A percentile compares a stretch with the other conserved stretches of the same genome.
Evolutionary conservation across 2,797 vertebrate species (phyloP).

Genomic region (Artibeus jamaicensis): DNA sequence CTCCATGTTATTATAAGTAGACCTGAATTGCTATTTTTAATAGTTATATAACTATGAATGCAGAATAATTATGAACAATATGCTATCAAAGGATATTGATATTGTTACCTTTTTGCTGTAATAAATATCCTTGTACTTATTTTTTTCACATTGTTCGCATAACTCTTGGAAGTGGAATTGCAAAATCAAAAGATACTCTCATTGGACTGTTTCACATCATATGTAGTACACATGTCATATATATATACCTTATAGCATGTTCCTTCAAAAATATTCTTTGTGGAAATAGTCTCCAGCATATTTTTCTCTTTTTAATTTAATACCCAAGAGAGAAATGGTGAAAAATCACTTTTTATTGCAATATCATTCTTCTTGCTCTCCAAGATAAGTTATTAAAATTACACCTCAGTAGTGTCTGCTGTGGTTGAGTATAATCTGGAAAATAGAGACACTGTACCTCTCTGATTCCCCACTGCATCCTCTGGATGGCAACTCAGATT

Average conservation of each 20-base stretch:
- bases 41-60: neutral
- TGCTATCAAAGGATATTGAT: neutral
- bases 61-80: neutral
- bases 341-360: neutral
- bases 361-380: neutral
- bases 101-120: neutral
- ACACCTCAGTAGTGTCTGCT: neutral
- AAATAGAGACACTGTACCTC: neutral
- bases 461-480: neutral
- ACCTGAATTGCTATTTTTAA: neutral
- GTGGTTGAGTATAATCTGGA: neutral
- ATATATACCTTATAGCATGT: neutral
- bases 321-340: neutral
- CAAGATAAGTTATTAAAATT: neutral
- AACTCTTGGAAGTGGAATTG: neutral
- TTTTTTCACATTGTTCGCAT: neutral
- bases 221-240: no score
- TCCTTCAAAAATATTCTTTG: neutral
- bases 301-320: conserved; percentile 22
- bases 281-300: neutral
- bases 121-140: neutral
- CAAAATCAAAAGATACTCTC: neutral
- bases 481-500: neutral
- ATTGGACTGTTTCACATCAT: neutral
- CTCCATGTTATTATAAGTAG: neutral